Base-by-base conservation (phyloP, 2,113 vertebrate genomes). In the Telmatochromis sp. region DNA sequence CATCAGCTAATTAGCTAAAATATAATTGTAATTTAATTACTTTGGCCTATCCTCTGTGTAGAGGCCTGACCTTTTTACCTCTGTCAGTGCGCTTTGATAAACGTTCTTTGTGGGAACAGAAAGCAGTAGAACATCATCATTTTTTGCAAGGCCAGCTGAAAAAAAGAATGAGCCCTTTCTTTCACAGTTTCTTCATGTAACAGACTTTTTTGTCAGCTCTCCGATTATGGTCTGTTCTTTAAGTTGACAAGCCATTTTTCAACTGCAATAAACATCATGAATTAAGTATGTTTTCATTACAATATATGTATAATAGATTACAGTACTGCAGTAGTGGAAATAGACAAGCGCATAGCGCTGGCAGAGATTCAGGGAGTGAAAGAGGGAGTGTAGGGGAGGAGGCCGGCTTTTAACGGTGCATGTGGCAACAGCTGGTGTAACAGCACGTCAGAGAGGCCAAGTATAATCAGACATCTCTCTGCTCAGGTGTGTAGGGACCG, bases 221-320 rank as follows among this genome's bases (percentile, higher is more conserved):
- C 45, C 33, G 26, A 33, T 42, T 60, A 54, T 28, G 26, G 31
- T 2, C 40, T 63, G 47, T 75, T 82, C 28, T 91, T 82, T 49
- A 47, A 26, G 45, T 89, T 89, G 87, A 87, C 45, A 57, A 40
- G 78, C 65, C n/a, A 83, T 88, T 94, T 83, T 81, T 87, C 75
- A 60, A 35, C 45, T 13, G 42, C 79, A 89, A 68, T 91, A 94
- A 92, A 94, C 92, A 85, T 81, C 79, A 87, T 95, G 83, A 93
- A 92, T 92, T 92, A 93, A 91, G 89, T 54, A 91, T 86, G 86
- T 91, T 87, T 93, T 89, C 82, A 92, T 95, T 93, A 91, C 63
- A 83, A 42, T 54, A 81, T 75, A 93, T 94, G 87, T 90, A 87
- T 94, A 90, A 94, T 89, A 85, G 86, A 94, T 93, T 86, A 80